Evolutionary conservation across 2,113 vertebrate species (phyloP).

Genomic region (Entelurus aequoreus): DNA sequence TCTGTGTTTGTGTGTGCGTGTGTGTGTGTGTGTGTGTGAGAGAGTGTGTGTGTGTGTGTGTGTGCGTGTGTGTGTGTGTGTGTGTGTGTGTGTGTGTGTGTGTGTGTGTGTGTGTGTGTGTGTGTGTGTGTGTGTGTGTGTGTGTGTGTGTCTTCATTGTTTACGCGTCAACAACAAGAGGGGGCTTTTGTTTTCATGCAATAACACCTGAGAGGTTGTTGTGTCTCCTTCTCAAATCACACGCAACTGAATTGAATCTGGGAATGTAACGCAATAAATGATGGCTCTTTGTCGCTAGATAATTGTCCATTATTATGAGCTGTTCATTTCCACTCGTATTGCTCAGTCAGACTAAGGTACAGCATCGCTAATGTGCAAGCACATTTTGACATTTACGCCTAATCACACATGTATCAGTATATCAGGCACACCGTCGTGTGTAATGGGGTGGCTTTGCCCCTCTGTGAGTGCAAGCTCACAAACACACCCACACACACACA

Average conservation of each 20-base stretch:
- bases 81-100: slow-evolving; percentile 15
- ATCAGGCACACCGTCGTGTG: no score
- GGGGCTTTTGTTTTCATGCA: slow-evolving; percentile 36
- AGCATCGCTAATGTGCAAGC: slow-evolving; percentile 21
- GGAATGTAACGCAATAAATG: slow-evolving; percentile 27
- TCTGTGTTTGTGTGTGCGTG: slow-evolving; percentile 5
- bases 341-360: slow-evolving; percentile 15
- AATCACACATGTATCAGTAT: no score
- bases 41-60: neutral
- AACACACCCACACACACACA: neutral
- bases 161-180: slow-evolving; percentile 49
- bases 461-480: slow-evolving; percentile 6
- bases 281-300: neutral
- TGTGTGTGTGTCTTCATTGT: slow-evolving; percentile 38
- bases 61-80: slow-evolving; percentile 12
- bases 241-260: slow-evolving; percentile 16
- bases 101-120: slow-evolving; percentile 10
- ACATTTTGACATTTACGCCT: slow-evolving; percentile 11
- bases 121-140: slow-evolving; percentile 16
- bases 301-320: neutral
- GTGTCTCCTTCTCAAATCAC: slow-evolving; percentile 34
- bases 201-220: slow-evolving; percentile 31
- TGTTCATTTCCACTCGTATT: slow-evolving; percentile 15
- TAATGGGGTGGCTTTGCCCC: neutral
- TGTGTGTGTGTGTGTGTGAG: slow-evolving; percentile 15